Evolutionary conservation across 2,797 vertebrate species (phyloP).

Genomic region (Lophius americanus): DNA sequence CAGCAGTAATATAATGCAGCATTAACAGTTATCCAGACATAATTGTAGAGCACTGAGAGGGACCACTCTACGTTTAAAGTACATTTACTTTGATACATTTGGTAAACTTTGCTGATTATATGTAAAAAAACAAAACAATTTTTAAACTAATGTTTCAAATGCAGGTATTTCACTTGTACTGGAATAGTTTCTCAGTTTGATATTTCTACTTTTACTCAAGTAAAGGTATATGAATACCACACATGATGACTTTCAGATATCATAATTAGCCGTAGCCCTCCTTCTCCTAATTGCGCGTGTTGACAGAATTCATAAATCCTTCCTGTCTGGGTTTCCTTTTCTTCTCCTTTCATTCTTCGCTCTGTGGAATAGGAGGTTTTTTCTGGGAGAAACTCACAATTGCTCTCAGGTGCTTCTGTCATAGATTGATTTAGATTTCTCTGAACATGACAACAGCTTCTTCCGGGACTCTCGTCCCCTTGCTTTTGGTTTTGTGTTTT

Average conservation of each 20-base stretch:
- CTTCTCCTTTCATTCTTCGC: constrained; percentile 5
- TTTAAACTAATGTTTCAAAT: too few species aligned
- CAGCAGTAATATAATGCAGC: too few species aligned
- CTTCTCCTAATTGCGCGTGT: constrained; percentile 13
- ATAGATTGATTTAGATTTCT: constrained; percentile 15
- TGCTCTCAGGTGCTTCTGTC: constrained; percentile 12
- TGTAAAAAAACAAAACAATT: too few species aligned
- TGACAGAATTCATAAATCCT: constrained; percentile 48
- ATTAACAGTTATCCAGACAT: too few species aligned
- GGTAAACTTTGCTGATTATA: too few species aligned
- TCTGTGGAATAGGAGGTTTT: neutral
- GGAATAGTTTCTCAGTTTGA: too few species aligned
- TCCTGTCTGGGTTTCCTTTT: constrained; percentile 40
- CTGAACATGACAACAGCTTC: constrained; percentile 20
- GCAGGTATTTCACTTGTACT: too few species aligned
- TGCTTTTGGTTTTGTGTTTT: neutral
- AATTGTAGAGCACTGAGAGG: too few species aligned
- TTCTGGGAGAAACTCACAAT: neutral
- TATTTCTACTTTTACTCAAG: too few species aligned
- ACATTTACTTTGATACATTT: too few species aligned
- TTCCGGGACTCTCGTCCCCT: neutral
- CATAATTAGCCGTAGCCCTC: too few species aligned
- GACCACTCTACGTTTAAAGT: too few species aligned
- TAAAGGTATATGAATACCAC: neutral
- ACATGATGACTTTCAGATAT: neutral